Base-by-base conservation (phyloP, 1,140 invertebrate genomes). In the Rhopalosiphum maidis region DNA sequence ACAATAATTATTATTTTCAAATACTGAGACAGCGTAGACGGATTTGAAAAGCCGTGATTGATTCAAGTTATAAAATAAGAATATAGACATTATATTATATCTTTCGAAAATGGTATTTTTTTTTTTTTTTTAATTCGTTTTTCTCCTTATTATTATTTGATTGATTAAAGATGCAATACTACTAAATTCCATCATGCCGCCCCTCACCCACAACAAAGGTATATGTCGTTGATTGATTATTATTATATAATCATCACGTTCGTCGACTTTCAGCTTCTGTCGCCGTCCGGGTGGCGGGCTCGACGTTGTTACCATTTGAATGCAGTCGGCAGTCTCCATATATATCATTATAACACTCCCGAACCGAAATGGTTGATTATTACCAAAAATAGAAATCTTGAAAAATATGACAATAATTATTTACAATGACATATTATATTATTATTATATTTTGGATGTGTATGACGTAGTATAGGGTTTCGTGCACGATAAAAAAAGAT, bases 131-230 rank as follows among this genome's bases (percentile, higher is more conserved):
- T 43, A 86, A 86, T 43, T 86, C 23, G 37, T 86, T 46, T 86
- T 46, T 30, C 25, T 86, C 43, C 23, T 86, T 30, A 46, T 86
- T 86, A 86, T 86, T 41, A 86, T 30, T 86, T 86, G 41, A 86
- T 86, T 46, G 37, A 86, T 86, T 86, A n/a, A 86, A 86, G 41
- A 86, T 86, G 18, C 43, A 15, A 87, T 30, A 87, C 46, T n/a
- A n/a, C n/a, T 30, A 88, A 30, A 48, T 30, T 87, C 21, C 2
- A 18, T 2, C n/a, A 21, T n/a, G 5, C 4, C 15, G 18, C 60
- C n/a, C 11, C 60, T 18, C 48, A 9, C 46, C 11, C 4, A 22
- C 86, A n/a, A 88, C n/a, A 30, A 35, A 21, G 25, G 11, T 21
- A n/a, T 21, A n/a, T 21, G 25, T 88, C 25, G 23, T 48, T 88